A percentile compares a stretch with the other conserved stretches of the same genome.
phyloP scores from a whole-genome alignment of 2,888 invertebrate species.

The Chymomyza amoena region DNA sequence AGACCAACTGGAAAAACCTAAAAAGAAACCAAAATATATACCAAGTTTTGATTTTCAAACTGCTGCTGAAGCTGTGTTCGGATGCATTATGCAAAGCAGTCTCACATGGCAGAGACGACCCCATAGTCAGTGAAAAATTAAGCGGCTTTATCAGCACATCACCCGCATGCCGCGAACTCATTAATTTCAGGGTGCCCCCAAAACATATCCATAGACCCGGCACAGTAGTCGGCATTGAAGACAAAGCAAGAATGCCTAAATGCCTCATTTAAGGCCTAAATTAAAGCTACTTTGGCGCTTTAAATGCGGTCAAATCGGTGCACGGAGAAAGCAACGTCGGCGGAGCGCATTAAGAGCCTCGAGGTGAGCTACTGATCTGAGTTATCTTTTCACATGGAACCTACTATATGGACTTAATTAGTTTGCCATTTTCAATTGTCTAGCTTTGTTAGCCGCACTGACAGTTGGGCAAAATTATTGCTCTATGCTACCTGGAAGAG shows the following conservation, averaged over 20 bases:
- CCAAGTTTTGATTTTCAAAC: background rate
- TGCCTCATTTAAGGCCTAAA: constrained; percentile 70
- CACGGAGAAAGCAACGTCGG: constrained; percentile 33
- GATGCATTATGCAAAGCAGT: constrained; percentile 66
- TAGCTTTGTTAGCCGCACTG: constrained; percentile 46
- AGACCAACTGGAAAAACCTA: constrained; percentile 6
- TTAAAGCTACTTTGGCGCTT: constrained; percentile 57
- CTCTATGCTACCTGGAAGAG: constrained; percentile 33
- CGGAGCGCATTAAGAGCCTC: constrained; percentile 36
- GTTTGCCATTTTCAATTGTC: constrained; percentile 41
- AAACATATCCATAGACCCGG: constrained; percentile 8
- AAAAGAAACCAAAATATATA: constrained; percentile 20
- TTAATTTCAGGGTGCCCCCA: constrained; percentile 48
- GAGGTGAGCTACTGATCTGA: background rate
- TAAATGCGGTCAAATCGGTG: constrained; percentile 6
- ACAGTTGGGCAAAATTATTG: constrained; percentile 52
- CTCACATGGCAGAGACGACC: constrained; percentile 35
- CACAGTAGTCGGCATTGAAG: constrained; percentile 72
- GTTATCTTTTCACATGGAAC: background rate
- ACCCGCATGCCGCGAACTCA: constrained; percentile 68
- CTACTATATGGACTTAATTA: constrained; percentile 50
- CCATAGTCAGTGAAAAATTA: constrained; percentile 61
- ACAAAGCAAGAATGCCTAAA: constrained; percentile 70
- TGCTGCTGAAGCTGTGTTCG: background rate
- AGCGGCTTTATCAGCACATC: constrained; percentile 70